Base-by-base conservation (phyloP, 1,140 invertebrate species). In the Akabosia matsudoensis region DNA sequence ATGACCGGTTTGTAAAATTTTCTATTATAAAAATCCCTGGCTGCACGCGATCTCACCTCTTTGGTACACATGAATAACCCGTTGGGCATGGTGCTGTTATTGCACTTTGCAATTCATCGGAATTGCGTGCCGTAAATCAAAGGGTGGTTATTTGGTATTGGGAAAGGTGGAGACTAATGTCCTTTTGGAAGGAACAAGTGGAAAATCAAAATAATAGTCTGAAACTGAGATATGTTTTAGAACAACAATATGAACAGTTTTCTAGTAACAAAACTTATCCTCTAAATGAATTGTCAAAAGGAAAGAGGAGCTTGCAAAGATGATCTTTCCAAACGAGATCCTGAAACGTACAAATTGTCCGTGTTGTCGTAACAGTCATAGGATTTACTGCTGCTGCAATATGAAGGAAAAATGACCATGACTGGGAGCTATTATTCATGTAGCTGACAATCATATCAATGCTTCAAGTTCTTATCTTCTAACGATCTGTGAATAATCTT, bases 371-470 rank as follows among this genome's bases (percentile, higher is more conserved):
- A n/a, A n/a, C n/a, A n/a, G n/a, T 45, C 37, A 45, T 45, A 7
- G 37, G 37, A 18, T 45, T 45, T 45, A 45, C 37, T 45, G 37
- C 7, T 7, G 18, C 37, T 45, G 37, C 18, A 45, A 45, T 10
- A 45, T n/a, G n/a, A n/a, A n/a, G n/a, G n/a, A n/a, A n/a, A n/a
- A n/a, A n/a, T n/a, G n/a, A n/a, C n/a, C n/a, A n/a, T 45, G 37
- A 22, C 10, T 56, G 54, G 54, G 13, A 56, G 54, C 54, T 56
- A 56, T 56, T n/a, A 56, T 56, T 56, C 54, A 56, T 56, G 22
- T 4, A 56, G 24, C 54, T 56, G 54, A 13, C 54, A 56, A 56
- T 56, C 54, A 56, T n/a, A 56, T 56, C 54, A 13, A n/a, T 24
- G n/a, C 13, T 56, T 22, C n/a, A 10, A 18, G 7, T 10, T 45